Evolutionary conservation across 35 echinoderm and acorn worm genomes (phyloP), one percentile per base, ranked within the genome.

Genomic region (Acanthaster planci): DNA sequence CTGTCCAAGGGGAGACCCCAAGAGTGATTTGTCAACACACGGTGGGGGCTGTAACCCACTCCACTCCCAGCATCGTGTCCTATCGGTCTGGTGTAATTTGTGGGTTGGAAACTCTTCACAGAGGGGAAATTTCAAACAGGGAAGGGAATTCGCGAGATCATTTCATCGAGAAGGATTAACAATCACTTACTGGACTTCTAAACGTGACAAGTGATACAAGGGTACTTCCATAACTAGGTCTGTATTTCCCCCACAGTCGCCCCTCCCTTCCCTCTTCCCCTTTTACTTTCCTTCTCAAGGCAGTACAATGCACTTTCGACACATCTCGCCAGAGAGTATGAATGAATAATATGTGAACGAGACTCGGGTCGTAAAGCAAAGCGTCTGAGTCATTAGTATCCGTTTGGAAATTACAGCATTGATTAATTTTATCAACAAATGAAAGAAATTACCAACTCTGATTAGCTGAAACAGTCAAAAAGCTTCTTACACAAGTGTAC

Each of bases 51-150:
- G 8, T 26, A 31, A 72, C 64, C 23, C 34, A 31, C 64, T 72
- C 34, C 23, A 72, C 26, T 59, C 19, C 34, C 64, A 14, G 64
- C 34, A 6, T 72, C 26, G 18, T 72, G 64, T 47, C 42, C 42
- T 4, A 4, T 47, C 42, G 42, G 42, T 12, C 42, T 10, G 19
- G 26, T 29, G 23, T 72, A 34, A 72, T 30, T 31, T 72, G 64
- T 72, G 34, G 64, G 64, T 72, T 72, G 56, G 1, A 59, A n/a
- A n/a, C n/a, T 47, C 12, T 72, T 72, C 30, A 2, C 14, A 19
- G 64, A 72, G 64, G 64, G 64, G 64, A 72, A 72, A 72, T 72
- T 72, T 72, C 26, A 35, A 72, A 72, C 64, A 72, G 64, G 64
- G 64, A 72, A 0, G 64, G n/a, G 34, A 14, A 72, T 72, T 72